A percentile compares a stretch with the other conserved stretches of the same genome.
These are phyloP conservation scores for Cosmia pyralina DNA, from an alignment of 2,888 invertebrate genomes.

Conservation along the genomic window DNA sequence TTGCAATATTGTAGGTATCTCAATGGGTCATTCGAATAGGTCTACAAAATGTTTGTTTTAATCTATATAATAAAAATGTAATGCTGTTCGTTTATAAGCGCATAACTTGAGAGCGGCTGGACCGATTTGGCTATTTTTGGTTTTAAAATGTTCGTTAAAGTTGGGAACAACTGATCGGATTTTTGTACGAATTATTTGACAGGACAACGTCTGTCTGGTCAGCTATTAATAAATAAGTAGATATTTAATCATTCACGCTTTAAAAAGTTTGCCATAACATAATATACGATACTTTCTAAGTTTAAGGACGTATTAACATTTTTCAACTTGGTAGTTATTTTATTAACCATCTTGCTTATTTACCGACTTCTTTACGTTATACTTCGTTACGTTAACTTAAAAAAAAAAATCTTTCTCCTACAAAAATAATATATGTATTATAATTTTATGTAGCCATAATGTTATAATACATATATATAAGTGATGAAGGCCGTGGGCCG, in stretches of 20 bases:
- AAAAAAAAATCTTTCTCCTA: not conserved
- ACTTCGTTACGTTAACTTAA: not conserved
- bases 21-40: not conserved
- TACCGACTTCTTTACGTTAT: not conserved
- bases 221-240: not conserved
- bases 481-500: conserved; percentile 28
- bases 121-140: no score
- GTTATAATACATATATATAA: no score
- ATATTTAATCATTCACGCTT: not conserved
- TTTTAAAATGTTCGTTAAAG: not conserved
- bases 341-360: not conserved
- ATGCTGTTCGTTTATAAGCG: not conserved
- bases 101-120: not conserved
- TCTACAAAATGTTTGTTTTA: not conserved
- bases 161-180: not conserved
- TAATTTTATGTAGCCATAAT: conserved; percentile 2
- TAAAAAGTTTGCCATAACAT: not conserved
- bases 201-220: not conserved
- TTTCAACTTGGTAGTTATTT: not conserved
- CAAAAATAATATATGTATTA: conserved; percentile 5
- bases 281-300: not conserved
- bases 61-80: not conserved
- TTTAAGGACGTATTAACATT: not conserved
- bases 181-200: not conserved
- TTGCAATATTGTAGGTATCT: not conserved